Percentiles rank a stretch among this genome's conserved stretches.
phyloP scores from a whole-genome alignment of 2,797 vertebrate genomes.

The Coracias cyanogaster region DNA sequence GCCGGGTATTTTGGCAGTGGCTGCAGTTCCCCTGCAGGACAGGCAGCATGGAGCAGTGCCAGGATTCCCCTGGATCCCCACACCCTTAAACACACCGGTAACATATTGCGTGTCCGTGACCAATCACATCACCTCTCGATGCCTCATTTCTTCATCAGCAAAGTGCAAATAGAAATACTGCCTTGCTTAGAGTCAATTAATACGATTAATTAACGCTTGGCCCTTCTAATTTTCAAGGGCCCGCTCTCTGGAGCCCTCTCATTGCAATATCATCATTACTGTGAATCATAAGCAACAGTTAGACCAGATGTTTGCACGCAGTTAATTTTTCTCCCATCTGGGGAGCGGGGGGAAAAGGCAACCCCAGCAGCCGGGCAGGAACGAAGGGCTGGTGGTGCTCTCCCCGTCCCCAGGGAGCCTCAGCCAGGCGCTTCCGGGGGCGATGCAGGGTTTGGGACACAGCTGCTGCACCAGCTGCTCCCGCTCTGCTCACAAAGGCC shows the following conservation, averaged over 20 bases:
- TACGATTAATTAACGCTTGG: neutral
- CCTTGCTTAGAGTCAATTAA: neutral
- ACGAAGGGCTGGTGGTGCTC: neutral
- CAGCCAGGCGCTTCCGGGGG: slow-evolving; percentile 10
- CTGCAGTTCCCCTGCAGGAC: neutral
- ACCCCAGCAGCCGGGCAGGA: neutral
- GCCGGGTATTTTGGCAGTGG: neutral
- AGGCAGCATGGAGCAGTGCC: neutral
- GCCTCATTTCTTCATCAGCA: slow-evolving; percentile 17
- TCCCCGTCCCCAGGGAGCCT: neutral
- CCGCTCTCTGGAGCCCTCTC: neutral
- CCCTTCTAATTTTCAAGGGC: neutral
- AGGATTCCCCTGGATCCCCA: neutral
- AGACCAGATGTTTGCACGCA: slow-evolving; percentile 39
- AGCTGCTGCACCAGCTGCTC: slow-evolving; percentile 75
- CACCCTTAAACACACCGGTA: neutral
- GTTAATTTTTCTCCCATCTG: neutral
- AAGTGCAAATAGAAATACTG: neutral
- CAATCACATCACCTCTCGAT: neutral
- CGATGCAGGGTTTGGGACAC: slow-evolving; percentile 25
- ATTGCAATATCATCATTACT: neutral
- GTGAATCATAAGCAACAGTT: slow-evolving; percentile 24
- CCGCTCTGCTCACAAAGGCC: slow-evolving; percentile 40
- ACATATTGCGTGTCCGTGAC: neutral
- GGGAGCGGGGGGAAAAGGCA: neutral